A percentile compares a stretch with the other conserved stretches of the same genome.
Evolutionary conservation across 2,888 invertebrate species (phyloP).

Genomic region (Eremobia ochroleuca): DNA sequence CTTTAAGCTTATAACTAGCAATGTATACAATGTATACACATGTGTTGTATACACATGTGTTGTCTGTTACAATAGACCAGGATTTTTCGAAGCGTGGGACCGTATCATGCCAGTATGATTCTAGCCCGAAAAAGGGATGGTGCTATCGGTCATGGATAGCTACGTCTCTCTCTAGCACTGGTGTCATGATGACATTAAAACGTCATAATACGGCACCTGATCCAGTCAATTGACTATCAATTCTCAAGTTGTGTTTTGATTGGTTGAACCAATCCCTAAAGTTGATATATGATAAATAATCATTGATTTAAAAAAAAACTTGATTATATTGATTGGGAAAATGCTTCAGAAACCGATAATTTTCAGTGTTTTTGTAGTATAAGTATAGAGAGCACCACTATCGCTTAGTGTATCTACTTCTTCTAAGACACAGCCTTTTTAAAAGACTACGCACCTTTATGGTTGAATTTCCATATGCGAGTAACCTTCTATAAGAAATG

Average conservation of each 20-base stretch:
- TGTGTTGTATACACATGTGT: not conserved
- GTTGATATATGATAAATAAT: too few relatives aligned
- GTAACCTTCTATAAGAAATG: not conserved
- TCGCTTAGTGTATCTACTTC: constrained; percentile 28
- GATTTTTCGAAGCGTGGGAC: not conserved
- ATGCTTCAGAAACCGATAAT: not conserved
- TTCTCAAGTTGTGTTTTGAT: not conserved
- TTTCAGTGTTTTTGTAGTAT: constrained; percentile 27
- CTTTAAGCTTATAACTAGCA: too few relatives aligned
- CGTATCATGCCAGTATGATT: too few relatives aligned
- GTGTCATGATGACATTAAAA: too few relatives aligned
- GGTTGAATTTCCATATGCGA: not conserved
- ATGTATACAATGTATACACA: too few relatives aligned
- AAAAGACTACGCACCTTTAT: constrained; percentile 6
- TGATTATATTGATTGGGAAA: not conserved
- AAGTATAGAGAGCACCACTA: constrained; percentile 30
- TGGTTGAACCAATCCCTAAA: too few relatives aligned
- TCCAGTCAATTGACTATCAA: not conserved
- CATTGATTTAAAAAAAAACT: too few relatives aligned
- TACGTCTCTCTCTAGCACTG: too few relatives aligned
- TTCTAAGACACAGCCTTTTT: constrained; percentile 13
- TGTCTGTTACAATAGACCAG: not conserved
- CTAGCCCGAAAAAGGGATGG: too few relatives aligned
- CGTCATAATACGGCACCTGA: too few relatives aligned
- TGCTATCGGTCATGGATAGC: too few relatives aligned